These are phyloP conservation scores for Laticauda laticaudata DNA, from an alignment of 2,113 vertebrate genomes.

Conservation along the genomic window DNA sequence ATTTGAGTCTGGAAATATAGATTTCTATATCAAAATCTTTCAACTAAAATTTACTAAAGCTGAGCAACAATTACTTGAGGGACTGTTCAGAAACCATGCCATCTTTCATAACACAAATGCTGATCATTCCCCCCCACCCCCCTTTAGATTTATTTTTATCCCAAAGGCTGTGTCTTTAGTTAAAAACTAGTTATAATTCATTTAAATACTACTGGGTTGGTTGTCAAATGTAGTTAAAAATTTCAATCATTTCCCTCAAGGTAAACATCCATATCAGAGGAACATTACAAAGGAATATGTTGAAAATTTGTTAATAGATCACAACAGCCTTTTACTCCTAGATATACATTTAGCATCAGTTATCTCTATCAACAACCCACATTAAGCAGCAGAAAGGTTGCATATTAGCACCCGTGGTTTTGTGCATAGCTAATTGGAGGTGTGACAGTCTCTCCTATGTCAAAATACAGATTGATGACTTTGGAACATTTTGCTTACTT, in stretches of 20 bases:
- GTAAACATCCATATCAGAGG: not conserved
- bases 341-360: not conserved
- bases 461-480: not conserved
- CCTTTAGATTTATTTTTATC: not conserved
- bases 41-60: not conserved
- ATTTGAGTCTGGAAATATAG: not conserved
- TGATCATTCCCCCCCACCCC: not conserved
- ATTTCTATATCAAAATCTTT: not conserved
- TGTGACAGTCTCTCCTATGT: not conserved
- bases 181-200: not conserved
- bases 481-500: not conserved
- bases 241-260: not conserved
- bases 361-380: not conserved
- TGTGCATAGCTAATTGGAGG: not conserved
- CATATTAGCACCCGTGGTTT: not conserved
- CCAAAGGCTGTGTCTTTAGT: not conserved
- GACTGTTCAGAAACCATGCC: not conserved
- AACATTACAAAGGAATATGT: not conserved
- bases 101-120: not conserved
- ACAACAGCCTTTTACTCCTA: not conserved
- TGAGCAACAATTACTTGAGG: not conserved
- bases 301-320: slow-evolving; percentile 18
- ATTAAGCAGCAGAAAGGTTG: not conserved
- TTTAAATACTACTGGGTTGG: not conserved
- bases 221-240: not conserved